Percentiles rank a stretch among this genome's conserved stretches.
phyloP scores from a whole-genome alignment of 2,113 vertebrate genomes.

The human (Homo sapiens) region DNA sequence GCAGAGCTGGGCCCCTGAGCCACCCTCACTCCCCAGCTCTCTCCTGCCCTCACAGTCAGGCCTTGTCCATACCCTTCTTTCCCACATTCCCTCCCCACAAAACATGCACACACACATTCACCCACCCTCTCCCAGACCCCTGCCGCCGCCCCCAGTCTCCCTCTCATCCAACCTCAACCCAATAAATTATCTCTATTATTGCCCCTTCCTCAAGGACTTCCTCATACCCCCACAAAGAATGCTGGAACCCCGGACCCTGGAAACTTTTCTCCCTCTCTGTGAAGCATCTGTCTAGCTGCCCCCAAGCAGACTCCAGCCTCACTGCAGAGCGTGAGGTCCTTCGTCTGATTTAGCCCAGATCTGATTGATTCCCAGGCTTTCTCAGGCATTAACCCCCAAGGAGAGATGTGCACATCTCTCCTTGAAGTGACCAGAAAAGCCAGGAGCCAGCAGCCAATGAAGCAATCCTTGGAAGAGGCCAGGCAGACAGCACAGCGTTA shows the following conservation, averaged over 20 bases:
- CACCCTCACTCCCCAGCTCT: conserved; percentile 40
- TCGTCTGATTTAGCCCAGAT: not conserved
- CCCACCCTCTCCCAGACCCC: not conserved
- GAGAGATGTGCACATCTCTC: not conserved
- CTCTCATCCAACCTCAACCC: not conserved
- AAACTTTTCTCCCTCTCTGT: not conserved
- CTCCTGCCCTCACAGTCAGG: not conserved
- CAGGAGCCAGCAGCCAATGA: not conserved
- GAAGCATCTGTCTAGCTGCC: not conserved
- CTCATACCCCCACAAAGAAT: not conserved
- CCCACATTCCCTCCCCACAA: not conserved
- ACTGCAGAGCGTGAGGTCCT: not conserved
- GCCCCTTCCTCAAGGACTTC: not conserved
- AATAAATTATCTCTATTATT: not conserved
- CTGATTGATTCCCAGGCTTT: not conserved
- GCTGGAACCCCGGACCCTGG: not conserved
- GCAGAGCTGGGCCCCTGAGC: not conserved
- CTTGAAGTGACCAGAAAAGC: not conserved
- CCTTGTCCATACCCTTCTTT: not conserved
- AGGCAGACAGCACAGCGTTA: not conserved
- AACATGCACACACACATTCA: not conserved
- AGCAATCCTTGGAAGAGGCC: not conserved
- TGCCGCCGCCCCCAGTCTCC: not conserved
- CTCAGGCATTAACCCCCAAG: not conserved
- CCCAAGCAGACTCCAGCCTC: not conserved